phyloP scores from a whole-genome alignment of 2,113 vertebrate genomes.

The Alosa alosa region DNA sequence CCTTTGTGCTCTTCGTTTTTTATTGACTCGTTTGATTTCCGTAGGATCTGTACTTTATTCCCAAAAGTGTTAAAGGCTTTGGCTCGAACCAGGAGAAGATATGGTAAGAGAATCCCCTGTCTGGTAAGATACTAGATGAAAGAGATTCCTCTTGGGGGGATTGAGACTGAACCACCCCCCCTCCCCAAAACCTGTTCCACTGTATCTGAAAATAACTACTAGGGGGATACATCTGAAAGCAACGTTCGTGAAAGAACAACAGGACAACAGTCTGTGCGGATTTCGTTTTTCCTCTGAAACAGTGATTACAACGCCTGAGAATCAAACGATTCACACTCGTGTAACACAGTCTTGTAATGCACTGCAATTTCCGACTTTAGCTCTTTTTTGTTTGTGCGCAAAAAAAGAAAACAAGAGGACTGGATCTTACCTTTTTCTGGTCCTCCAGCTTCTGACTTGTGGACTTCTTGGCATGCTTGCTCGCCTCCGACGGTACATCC shows the following conservation, averaged over 20 bases:
- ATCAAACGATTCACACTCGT: background rate
- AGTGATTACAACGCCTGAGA: background rate
- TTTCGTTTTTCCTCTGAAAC: background rate
- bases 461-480: conserved; percentile 93
- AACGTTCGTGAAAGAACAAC: conserved; percentile 11
- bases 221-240: background rate
- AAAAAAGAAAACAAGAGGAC: background rate
- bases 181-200: background rate
- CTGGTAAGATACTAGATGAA: background rate
- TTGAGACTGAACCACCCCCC: background rate
- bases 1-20: conserved; percentile 28
- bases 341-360: background rate
- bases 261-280: background rate
- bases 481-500: conserved; percentile 93
- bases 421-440: conserved; percentile 90
- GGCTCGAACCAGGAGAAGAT: conserved; percentile 48
- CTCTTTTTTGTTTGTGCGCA: background rate
- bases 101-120: conserved; percentile 2
- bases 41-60: conserved; percentile 15
- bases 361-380: background rate
- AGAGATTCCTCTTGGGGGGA: background rate
- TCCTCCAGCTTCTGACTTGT: conserved; percentile 97
- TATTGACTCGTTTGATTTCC: conserved; percentile 16
- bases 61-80: conserved; percentile 47
- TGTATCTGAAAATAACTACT: conserved; percentile 3